Percentiles rank a stretch among this genome's conserved stretches.
Conservation (phyloP, 1,140 invertebrate genomes). For the Plectrocnemia conspersa region DNA sequence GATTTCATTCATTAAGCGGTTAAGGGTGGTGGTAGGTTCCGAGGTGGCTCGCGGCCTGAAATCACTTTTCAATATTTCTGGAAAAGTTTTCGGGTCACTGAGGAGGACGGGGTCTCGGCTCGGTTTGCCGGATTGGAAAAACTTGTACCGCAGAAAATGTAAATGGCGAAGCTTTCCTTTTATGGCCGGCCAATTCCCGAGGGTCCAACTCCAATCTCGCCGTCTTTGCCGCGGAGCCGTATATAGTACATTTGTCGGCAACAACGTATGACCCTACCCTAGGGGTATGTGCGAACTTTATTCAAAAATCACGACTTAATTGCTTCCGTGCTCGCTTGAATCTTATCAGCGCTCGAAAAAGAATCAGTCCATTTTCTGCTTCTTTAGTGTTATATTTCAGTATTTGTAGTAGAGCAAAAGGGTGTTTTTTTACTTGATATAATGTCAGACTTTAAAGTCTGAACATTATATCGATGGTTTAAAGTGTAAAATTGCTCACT, state of each 20-base stretch:
- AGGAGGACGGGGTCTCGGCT: conserved; percentile 1
- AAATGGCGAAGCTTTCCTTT: conserved; percentile 25
- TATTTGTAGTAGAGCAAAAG: no score
- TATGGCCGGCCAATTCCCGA: conserved; percentile 18
- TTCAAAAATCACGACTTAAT: neutral
- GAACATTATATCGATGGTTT: no score
- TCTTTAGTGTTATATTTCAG: no score
- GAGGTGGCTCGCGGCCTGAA: neutral
- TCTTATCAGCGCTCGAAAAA: no score
- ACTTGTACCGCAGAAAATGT: conserved; percentile 25
- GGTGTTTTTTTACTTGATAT: no score
- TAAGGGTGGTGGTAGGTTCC: no score
- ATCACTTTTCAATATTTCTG: conserved; percentile 17
- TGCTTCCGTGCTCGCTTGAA: neutral
- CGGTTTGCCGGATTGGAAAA: conserved; percentile 22
- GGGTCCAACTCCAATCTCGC: conserved; percentile 22
- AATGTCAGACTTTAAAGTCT: no score
- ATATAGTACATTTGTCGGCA: neutral
- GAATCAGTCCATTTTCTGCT: no score
- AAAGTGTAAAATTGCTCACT: no score
- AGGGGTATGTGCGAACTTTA: neutral
- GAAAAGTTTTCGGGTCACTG: conserved; percentile 21
- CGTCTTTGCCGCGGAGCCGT: conserved; percentile 12
- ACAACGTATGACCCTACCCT: neutral
- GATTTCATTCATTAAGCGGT: no score